These are phyloP conservation scores for Gallinago paraguaiae DNA, from an alignment of 2,113 vertebrate genomes.

Conservation along the genomic window DNA sequence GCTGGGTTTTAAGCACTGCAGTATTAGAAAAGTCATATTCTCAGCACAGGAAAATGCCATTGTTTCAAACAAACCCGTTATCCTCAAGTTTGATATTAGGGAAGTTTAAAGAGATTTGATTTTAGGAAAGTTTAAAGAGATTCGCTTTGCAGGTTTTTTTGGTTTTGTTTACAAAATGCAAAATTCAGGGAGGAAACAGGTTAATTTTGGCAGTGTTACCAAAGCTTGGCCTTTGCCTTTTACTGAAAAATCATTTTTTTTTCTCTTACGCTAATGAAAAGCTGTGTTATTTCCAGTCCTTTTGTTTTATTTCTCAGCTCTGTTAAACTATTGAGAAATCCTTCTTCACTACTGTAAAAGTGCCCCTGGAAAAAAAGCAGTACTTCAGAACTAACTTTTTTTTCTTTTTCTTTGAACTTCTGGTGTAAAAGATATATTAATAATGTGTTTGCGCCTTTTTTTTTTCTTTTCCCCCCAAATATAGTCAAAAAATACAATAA, in stretches of 20 bases:
- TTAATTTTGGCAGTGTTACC: neutral
- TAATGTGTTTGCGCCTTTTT: neutral
- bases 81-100: neutral
- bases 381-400: neutral
- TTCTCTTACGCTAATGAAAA: neutral
- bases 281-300: neutral
- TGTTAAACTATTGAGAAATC: neutral
- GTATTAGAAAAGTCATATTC: neutral
- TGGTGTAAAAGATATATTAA: neutral
- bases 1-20: neutral
- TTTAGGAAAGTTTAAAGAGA: too few species aligned
- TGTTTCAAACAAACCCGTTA: neutral
- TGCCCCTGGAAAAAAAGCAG: neutral
- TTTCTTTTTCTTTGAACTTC: neutral
- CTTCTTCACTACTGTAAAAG: neutral
- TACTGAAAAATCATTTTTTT: neutral
- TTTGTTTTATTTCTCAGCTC: neutral
- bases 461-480: neutral
- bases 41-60: neutral
- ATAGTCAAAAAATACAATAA: neutral
- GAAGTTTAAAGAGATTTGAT: neutral
- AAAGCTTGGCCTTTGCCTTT: neutral
- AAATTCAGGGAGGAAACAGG: neutral
- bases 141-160: neutral
- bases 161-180: neutral